Base-by-base conservation (phyloP, 2,113 vertebrate genomes). In the Lynx canadensis region DNA sequence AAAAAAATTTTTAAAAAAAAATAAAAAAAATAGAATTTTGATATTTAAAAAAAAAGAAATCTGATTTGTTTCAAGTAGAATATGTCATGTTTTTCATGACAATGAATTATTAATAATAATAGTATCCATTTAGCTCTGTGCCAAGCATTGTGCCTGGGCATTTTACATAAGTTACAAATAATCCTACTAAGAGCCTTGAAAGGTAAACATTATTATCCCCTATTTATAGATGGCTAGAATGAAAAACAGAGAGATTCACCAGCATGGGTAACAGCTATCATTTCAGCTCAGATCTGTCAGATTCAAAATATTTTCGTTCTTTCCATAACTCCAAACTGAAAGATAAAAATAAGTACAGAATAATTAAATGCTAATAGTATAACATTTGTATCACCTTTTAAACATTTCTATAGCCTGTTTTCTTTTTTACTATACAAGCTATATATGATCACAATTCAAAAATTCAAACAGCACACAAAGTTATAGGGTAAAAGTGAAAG, bases 121-220 rank as follows among this genome's bases (percentile, higher is more conserved):
- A 93, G 25, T 71, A 8, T 69, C 19, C 36, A 29, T 89, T 92
- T 92, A 89, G 66, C 10, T 94, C 50, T 92, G 50, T 94, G 57
- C 38, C n/a, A 81, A 63, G 68, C 12, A 90, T 13, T 86, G 12
- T 85, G 36, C 31, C 48, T 92, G 9, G 29, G 13, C 69, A 87
- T 84, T 89, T 97, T 73, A 73, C 4, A 33, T 86, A 94, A 29
- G 27, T 97, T 71, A 94, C 25, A 85, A 16, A 12, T 95, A 96
- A 83, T 74, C 36, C n/a, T 90, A 89, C 29, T 45, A 83, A 38
- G 11, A 76, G 55, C 66, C 52, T 66, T 89, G 29, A 50, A 89
- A 78, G 31, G 14, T 86, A 31, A 89, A 86, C 18, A 86, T 79
- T 95, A 29, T 52, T 90, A 63, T 55, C 10, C 9, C 9, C 36